A percentile compares a stretch with the other conserved stretches of the same genome.
Evolutionary conservation across 2,113 vertebrate genomes (phyloP).

Genomic region (Thryonomys swinderianus): DNA sequence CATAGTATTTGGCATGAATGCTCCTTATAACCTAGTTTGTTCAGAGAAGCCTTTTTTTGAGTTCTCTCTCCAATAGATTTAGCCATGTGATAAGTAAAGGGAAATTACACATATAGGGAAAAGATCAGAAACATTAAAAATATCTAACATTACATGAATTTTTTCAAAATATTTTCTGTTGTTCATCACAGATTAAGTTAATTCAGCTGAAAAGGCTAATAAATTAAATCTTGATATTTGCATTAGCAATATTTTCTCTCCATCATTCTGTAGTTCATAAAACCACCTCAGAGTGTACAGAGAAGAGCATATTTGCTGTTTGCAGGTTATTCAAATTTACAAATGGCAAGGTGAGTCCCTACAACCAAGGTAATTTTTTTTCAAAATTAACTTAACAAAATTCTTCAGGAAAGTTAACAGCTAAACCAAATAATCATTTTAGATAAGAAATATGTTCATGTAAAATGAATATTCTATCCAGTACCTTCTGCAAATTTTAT

Average conservation of each 20-base stretch:
- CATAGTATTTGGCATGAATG: neutral
- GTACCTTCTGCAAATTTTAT: neutral
- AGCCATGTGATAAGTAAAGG: neutral
- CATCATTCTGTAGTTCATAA: neutral
- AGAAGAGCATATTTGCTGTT: neutral
- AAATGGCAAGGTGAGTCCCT: neutral
- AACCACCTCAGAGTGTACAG: fast-evolving
- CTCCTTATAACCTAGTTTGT: neutral
- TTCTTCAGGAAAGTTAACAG: neutral
- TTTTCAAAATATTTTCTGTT: neutral
- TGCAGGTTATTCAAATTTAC: neutral
- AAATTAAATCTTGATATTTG: neutral
- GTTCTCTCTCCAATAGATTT: neutral
- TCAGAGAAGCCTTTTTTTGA: neutral
- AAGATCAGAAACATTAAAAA: neutral
- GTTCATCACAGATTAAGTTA: neutral
- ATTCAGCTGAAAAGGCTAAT: neutral
- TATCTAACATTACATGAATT: neutral
- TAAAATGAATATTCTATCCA: neutral
- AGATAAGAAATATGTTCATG: neutral
- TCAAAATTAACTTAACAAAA: neutral
- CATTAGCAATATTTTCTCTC: neutral
- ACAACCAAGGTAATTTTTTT: neutral
- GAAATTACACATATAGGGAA: neutral
- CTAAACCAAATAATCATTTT: neutral